Evolutionary conservation across 2,888 invertebrate genomes (phyloP), one percentile per base, ranked within the genome.

Genomic region (Smittia aterrima): DNA sequence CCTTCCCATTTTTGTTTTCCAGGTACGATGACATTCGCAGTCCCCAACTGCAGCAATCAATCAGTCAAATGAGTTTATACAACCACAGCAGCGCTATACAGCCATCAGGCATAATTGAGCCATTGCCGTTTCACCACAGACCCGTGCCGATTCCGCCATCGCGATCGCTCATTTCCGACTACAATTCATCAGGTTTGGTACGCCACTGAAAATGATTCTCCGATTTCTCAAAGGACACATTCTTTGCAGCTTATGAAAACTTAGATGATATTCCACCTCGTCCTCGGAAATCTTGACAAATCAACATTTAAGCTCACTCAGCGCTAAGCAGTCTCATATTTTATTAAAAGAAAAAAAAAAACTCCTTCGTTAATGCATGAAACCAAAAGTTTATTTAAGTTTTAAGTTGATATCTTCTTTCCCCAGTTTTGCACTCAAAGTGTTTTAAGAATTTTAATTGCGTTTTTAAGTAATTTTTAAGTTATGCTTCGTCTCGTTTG

Each of bases 221-320:
- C 18, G 13, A 66, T 58, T 47, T 54, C 70, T 22, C 25, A n/a
- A n/a, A n/a, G n/a, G n/a, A n/a, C n/a, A n/a, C n/a, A n/a, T 13
- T 72, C 20, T 4, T 72, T 72, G 11, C 9, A 72, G 72, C 72
- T 62, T 72, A 72, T 72, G 72, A 72, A 9, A 72, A 72, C 32
- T 72, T 72, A 27, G 72, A 72, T 40, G 58, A 25, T 2, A 40
- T 72, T 68, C 76, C 77, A 77, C 81, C 82, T 76, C 80, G 81
- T 77, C 82, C 83, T 77, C 79, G 83, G 77, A 82, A 83, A 81
- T 80, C 83, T 81, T 83, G 83, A 83, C 81, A 74, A 64, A 66
- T 76, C 58, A 62, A 76, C 18, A 73, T 74, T 24, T 76, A 75
- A 72, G 24, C 13, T 24, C 18, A 24, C 1, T 25, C 27, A 66